Evolutionary conservation across 2,113 vertebrate genomes (phyloP).

Genomic region (Rhodinocichla rosea): DNA sequence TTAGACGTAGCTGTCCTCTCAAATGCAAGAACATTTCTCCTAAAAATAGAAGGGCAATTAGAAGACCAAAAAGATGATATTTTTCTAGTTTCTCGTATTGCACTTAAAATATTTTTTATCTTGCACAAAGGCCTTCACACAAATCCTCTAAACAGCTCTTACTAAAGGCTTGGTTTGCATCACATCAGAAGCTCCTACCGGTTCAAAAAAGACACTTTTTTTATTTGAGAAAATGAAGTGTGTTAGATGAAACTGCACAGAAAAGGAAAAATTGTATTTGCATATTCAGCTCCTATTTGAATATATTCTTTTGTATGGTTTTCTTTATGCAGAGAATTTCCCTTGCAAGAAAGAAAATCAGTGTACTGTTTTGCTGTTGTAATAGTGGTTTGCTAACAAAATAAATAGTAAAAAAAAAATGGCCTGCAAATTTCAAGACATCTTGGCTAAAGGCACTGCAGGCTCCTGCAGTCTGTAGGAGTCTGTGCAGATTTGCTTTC

Average conservation of each 20-base stretch:
- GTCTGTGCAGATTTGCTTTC: conserved; percentile 69
- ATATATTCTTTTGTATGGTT: conserved; percentile 68
- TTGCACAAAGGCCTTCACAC: conserved; percentile 69
- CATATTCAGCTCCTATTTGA: conserved; percentile 72
- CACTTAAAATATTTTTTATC: conserved; percentile 66
- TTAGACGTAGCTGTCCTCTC: conserved; percentile 11
- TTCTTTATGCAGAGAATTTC: conserved; percentile 71
- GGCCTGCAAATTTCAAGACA: conserved; percentile 59
- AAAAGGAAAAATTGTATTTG: conserved; percentile 55
- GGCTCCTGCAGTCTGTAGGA: conserved; percentile 67
- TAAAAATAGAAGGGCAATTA: conserved; percentile 17
- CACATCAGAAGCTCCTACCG: conserved; percentile 67
- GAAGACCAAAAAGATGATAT: conserved; percentile 20
- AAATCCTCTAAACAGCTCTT: conserved; percentile 73
- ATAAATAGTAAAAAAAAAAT: conserved; percentile 51
- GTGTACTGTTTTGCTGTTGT: conserved; percentile 71
- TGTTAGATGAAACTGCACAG: conserved; percentile 72
- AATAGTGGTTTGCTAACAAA: conserved; percentile 70
- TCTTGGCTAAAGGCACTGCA: conserved; percentile 55
- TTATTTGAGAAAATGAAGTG: conserved; percentile 51
- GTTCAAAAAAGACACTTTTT: conserved; percentile 51
- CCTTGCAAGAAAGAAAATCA: conserved; percentile 65
- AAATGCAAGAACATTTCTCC: conserved; percentile 24
- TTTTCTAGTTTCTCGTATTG: conserved; percentile 60
- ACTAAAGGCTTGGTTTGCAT: conserved; percentile 69